Base-by-base conservation (phyloP, 2,888 invertebrate species). In the Callosobruchus maculatus region DNA sequence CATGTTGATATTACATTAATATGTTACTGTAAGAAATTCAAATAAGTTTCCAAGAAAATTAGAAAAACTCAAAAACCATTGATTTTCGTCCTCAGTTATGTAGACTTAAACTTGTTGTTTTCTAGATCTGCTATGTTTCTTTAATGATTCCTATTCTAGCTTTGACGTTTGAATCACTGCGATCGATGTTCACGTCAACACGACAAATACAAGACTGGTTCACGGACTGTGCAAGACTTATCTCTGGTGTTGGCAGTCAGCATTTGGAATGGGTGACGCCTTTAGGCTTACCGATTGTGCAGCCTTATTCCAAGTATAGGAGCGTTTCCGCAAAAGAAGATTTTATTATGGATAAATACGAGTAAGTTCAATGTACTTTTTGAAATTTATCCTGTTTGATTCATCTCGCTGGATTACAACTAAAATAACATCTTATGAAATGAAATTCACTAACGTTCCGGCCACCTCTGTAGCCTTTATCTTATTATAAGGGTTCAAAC, bases 121-220 rank as follows among this genome's bases (percentile, higher is more conserved):
- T n/a, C n/a, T n/a, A n/a, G n/a, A n/a, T n/a, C n/a, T n/a, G n/a
- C n/a, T n/a, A n/a, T n/a, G n/a, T n/a, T n/a, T n/a, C n/a, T n/a
- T n/a, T n/a, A n/a, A n/a, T n/a, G 9, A 22, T 75, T 75, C 22
- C 21, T 71, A 0, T 71, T 74, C 69, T 73, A 81, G 82, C 78
- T 30, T 77, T 82, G 85, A 98, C 97, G 0, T 98, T 99, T 86
- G 91, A 93, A 78, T 95, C 95, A 80, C 88, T 99, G 67, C 90
- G 93, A 20, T 92, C 95, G 83, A 97, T 98, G 96, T 99, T 99
- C 86, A 94, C 93, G 0, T 95, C 97, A 22, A 95, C 98, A 0
- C 93, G 93, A 84, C 93, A 95, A 85, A 99, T 99, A 85, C 99
- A 97, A 89, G 96, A 97, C 86, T 98, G 98, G 98, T 94, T 98